A percentile compares a stretch with the other conserved stretches of the same genome.
Conservation (phyloP, 2,888 invertebrate genomes). For the Ecliptopera silaceata region DNA sequence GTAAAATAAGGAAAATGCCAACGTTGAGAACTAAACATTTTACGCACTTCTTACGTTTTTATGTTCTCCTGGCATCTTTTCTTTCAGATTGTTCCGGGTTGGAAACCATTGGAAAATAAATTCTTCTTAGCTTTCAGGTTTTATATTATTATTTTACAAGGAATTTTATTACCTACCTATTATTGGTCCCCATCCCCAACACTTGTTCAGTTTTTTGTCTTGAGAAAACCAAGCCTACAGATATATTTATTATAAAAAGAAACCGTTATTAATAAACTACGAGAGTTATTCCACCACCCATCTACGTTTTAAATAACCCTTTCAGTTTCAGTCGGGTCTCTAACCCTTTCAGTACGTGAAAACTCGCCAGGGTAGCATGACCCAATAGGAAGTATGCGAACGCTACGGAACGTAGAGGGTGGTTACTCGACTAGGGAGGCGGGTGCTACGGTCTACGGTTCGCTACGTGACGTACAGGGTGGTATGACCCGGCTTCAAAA, state of each 20-base stretch:
- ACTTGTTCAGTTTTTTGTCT: too few relatives aligned
- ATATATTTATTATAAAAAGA: too few relatives aligned
- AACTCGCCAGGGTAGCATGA: slow-evolving; percentile 58
- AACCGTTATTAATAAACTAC: too few relatives aligned
- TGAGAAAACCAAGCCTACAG: neutral
- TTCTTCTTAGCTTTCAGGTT: neutral
- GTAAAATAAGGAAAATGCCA: neutral
- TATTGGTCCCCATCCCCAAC: too few relatives aligned
- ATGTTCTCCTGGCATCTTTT: slow-evolving; percentile 16
- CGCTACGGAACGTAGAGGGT: slow-evolving; percentile 29
- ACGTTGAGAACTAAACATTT: neutral
- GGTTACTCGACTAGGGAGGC: slow-evolving; percentile 27
- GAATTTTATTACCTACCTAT: too few relatives aligned
- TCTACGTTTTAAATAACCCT: slow-evolving; percentile 25
- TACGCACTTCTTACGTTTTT: slow-evolving; percentile 2
- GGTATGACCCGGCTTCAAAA: slow-evolving; percentile 17
- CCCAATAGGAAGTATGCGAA: slow-evolving; percentile 50
- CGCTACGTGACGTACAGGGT: slow-evolving; percentile 20
- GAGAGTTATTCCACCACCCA: neutral
- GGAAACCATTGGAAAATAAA: slow-evolving; percentile 28
- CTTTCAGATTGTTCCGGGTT: slow-evolving; percentile 36
- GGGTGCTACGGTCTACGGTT: slow-evolving; percentile 19
- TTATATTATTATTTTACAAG: neutral
- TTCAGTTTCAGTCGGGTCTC: slow-evolving; percentile 50
- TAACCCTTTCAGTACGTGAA: slow-evolving; percentile 80